Percentiles rank a stretch among this genome's conserved stretches.
These are phyloP conservation scores for Selene dorsalis DNA, from an alignment of 2,797 vertebrate genomes.

Conservation along the genomic window DNA sequence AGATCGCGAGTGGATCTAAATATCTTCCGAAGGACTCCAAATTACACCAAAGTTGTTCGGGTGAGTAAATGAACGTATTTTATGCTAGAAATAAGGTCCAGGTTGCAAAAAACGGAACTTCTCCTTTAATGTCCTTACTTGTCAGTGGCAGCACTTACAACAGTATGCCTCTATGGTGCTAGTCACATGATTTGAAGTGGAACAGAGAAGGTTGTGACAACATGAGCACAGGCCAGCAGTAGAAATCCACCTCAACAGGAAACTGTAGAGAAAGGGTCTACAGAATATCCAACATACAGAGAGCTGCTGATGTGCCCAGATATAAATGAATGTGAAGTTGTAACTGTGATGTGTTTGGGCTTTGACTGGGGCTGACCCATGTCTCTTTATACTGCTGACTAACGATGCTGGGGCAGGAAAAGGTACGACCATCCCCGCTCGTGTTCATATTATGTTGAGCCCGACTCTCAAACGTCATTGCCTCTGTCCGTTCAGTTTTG, in stretches of 20 bases:
- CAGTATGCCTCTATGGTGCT: no score
- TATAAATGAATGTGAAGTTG: background rate
- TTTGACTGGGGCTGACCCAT: slow-evolving; percentile 60
- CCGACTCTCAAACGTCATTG: background rate
- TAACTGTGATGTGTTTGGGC: slow-evolving; percentile 13
- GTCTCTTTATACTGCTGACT: slow-evolving; percentile 82
- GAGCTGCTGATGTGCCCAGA: background rate
- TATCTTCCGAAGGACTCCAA: no score
- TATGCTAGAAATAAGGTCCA: no score
- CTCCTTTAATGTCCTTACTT: no score
- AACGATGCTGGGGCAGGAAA: slow-evolving; percentile 91
- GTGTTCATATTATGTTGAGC: slow-evolving; percentile 20
- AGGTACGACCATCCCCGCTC: slow-evolving; percentile 87
- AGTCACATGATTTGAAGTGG: no score
- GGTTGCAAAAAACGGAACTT: no score
- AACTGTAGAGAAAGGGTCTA: background rate
- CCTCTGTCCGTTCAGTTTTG: slow-evolving; percentile 36
- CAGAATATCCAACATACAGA: background rate
- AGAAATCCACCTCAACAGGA: background rate
- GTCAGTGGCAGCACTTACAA: no score
- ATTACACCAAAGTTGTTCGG: no score
- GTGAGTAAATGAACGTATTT: no score
- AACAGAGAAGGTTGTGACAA: no score
- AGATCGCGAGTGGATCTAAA: no score
- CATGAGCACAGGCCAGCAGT: no score